Base-by-base conservation (phyloP, 2,113 vertebrate species). In the Podocnemis expansa region DNA sequence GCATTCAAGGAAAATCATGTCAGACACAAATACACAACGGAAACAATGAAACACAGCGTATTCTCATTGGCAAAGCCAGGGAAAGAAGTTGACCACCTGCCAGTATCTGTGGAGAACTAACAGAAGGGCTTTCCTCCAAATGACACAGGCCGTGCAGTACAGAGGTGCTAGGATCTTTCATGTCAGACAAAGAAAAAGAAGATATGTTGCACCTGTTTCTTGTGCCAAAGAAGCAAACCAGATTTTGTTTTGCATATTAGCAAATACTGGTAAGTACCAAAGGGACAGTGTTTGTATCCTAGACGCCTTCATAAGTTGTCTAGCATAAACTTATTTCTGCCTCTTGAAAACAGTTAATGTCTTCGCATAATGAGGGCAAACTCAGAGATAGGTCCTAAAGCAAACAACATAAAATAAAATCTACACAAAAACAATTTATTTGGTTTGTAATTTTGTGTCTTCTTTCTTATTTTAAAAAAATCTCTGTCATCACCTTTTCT, bases 61-160 rank as follows among this genome's bases (percentile, higher is more conserved):
- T 93, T 97, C 89, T 96, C 95, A 94, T 95, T 97, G 96, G 96
- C 95, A 97, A 97, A 97, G 52, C 60, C 92, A 92, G 91, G 52
- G 25, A 93, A 95, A 93, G 73, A 90, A 90, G 80, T 16, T 95
- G 95, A 97, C 56, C 41, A 24, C n/a, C 88, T 94, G 95, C 95
- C 93, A 97, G 34, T 34, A 87, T 85, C 91, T 94, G 81, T 93
- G 87, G 75, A 96, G 85, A 96, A 96, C 79, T 80, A 80, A 45
- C 14, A 38, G 95, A 97, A 95, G 84, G 87, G 78, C 90, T 95
- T 96, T 80, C 91, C 90, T 97, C 93, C 96, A 97, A 97, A 96
- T 86, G 93, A 96, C 82, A 95, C 85, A 95, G 82, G 91, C 85
- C 29, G 88, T 93, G 67, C 85, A 93, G 88, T 89, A 85, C 91